Base-by-base conservation (phyloP, 2,888 invertebrate species). In the Hoplodrina ambigua region DNA sequence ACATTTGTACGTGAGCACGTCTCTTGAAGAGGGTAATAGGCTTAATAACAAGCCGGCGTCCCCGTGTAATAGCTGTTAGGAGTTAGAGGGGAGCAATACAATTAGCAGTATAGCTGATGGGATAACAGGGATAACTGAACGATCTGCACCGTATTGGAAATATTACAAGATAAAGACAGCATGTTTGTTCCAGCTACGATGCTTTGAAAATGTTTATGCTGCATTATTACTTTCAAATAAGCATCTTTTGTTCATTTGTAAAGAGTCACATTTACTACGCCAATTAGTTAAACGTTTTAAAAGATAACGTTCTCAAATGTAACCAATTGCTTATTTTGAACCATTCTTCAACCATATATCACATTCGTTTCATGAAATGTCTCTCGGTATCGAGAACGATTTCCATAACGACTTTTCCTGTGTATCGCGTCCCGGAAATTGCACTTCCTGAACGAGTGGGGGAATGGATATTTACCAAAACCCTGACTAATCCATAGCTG, bases 381-480 rank as follows among this genome's bases (percentile, higher is more conserved):
- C 59, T 63, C 53, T 37, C 64, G 17, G 75, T 79, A 81, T 84
- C 79, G 75, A 30, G 70, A 74, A 68, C 77, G 68, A 79, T 81
- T 77, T 79, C 75, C 74, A 72, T 85, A 83, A 83, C 77, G 78
- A 86, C 75, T 83, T 84, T 86, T 86, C 82, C 83, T 82, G 81
- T 80, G 70, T 82, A 83, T 82, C 83, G 69, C 81, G 75, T 69
- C 78, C 80, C 82, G 87, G 86, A 87, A 85, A 88, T 88, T 85
- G 87, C 87, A 88, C 84, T 86, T 88, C 85, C 87, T 72, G 55
- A 69, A 71, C 79, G 75, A 73, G 71, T 73, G 65, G 65, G 77
- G 75, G 67, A 77, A 81, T 80, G 81, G 75, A 80, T 79, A 71
- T 81, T 66, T 75, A 69, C 81, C 61, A 64, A 83, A 75, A 74